These are phyloP conservation scores for Portunus trituberculatus DNA, from an alignment of 1,140 invertebrate genomes.

Conservation along the genomic window DNA sequence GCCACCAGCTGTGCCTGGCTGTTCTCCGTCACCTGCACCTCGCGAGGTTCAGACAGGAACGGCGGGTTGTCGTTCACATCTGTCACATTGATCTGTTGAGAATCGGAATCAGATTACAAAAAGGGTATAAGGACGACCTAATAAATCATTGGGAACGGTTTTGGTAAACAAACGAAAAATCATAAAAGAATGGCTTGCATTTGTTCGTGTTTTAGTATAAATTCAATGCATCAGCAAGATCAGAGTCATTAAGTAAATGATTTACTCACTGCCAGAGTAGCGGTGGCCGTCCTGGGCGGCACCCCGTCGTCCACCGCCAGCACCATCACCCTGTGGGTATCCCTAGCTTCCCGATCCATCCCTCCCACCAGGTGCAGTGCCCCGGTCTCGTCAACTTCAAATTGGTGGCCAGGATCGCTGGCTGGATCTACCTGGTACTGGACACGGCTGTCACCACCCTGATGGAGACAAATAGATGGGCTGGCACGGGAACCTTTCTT, in stretches of 20 bases:
- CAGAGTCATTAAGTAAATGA: too few relatives aligned
- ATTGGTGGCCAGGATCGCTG: constrained; percentile 88
- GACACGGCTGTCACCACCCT: constrained; percentile 92
- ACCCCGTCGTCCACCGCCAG: constrained; percentile 92
- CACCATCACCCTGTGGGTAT: constrained; percentile 92
- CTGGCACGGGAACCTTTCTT: too few relatives aligned
- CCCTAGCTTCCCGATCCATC: constrained; percentile 92
- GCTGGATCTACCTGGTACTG: constrained; percentile 88
- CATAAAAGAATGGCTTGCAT: too few relatives aligned
- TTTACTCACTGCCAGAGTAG: constrained; percentile 83
- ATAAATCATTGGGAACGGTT: neutral
- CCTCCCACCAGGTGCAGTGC: constrained; percentile 88
- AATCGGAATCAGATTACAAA: neutral
- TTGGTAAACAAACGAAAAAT: too few relatives aligned
- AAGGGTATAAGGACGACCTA: neutral
- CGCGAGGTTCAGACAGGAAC: constrained; percentile 37
- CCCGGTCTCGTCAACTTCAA: constrained; percentile 89
- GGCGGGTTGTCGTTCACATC: constrained; percentile 67
- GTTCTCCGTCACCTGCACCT: constrained; percentile 55
- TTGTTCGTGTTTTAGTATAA: too few relatives aligned
- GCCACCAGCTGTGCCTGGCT: constrained; percentile 35
- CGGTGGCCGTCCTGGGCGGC: constrained; percentile 86
- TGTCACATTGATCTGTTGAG: constrained; percentile 41
- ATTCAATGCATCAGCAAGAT: too few relatives aligned
- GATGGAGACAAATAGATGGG: constrained; percentile 83